Conservation (phyloP, 2,888 invertebrate species). For the Dasypogon diadema region DNA sequence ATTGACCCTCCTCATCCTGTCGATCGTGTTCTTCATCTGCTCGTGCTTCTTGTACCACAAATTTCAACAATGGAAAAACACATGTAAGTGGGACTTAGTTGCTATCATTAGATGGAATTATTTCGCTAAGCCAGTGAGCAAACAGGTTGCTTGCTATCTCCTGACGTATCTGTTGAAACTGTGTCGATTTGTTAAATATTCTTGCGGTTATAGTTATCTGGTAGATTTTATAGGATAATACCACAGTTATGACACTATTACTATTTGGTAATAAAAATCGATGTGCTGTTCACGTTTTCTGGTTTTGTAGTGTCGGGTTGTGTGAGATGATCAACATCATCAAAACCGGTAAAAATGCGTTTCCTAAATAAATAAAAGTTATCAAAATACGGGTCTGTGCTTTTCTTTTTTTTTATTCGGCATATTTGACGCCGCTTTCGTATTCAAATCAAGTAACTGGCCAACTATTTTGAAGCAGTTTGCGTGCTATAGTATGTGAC, state of each 20-base stretch:
- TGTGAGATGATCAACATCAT: too few relatives aligned
- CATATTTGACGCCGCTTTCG: too few relatives aligned
- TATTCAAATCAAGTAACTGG: too few relatives aligned
- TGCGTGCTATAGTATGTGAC: too few relatives aligned
- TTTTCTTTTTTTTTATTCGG: too few relatives aligned
- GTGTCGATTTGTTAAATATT: constrained; percentile 14
- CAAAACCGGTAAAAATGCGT: too few relatives aligned
- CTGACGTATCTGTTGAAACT: constrained; percentile 11
- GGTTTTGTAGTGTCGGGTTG: too few relatives aligned
- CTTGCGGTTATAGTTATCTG: too few relatives aligned
- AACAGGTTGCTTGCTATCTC: constrained; percentile 11
- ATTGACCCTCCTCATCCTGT: constrained; percentile 73
- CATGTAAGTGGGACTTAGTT: constrained; percentile 69
- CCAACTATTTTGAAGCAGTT: too few relatives aligned
- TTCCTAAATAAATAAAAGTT: too few relatives aligned
- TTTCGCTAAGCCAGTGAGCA: constrained; percentile 1
- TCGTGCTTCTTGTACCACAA: constrained; percentile 75
- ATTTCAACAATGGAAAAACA: constrained; percentile 75
- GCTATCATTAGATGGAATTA: not conserved
- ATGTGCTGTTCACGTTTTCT: too few relatives aligned
- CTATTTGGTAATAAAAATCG: not conserved
- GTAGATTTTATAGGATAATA: not conserved
- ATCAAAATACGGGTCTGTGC: too few relatives aligned
- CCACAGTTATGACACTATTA: not conserved
- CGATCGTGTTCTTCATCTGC: constrained; percentile 75